Conservation (phyloP, 2,113 vertebrate species). For the Phoenicopterus ruber region DNA sequence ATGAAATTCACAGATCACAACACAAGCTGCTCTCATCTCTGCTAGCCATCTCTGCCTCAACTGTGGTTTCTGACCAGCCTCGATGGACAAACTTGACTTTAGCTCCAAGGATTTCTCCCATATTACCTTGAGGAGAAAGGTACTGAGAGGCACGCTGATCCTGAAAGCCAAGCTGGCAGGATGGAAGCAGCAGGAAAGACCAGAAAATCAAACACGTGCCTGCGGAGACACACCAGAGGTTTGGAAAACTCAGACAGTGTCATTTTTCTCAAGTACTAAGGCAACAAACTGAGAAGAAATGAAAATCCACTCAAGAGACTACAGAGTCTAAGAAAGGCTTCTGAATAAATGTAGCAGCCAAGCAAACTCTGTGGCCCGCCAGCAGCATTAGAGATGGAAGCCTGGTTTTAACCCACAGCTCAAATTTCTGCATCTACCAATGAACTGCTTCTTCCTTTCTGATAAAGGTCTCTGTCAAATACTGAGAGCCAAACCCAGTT, state of each 20-base stretch:
- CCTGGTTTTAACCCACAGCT: neutral
- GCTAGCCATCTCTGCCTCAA: neutral
- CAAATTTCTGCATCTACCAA: neutral
- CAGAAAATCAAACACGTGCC: neutral
- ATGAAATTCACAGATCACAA: neutral
- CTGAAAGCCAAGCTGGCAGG: neutral
- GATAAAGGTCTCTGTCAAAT: neutral
- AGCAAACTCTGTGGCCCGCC: neutral
- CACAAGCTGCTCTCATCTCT: neutral
- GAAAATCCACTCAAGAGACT: slow-evolving; percentile 15
- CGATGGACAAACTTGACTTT: neutral
- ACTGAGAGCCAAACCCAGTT: neutral
- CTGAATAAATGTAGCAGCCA: slow-evolving; percentile 1
- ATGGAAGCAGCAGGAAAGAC: neutral
- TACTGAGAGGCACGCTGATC: neutral
- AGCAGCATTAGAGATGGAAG: neutral
- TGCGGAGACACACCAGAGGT: neutral
- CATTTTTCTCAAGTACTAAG: slow-evolving; percentile 7
- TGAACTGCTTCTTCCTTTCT: neutral
- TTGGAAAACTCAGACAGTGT: neutral
- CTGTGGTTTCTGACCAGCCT: neutral
- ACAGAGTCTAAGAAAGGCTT: neutral
- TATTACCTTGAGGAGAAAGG: neutral
- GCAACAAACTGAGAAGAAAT: slow-evolving; percentile 25
- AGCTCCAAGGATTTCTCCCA: neutral